phyloP scores from a whole-genome alignment of 2,888 invertebrate genomes.

The Lepidocyrtinus sp. region DNA sequence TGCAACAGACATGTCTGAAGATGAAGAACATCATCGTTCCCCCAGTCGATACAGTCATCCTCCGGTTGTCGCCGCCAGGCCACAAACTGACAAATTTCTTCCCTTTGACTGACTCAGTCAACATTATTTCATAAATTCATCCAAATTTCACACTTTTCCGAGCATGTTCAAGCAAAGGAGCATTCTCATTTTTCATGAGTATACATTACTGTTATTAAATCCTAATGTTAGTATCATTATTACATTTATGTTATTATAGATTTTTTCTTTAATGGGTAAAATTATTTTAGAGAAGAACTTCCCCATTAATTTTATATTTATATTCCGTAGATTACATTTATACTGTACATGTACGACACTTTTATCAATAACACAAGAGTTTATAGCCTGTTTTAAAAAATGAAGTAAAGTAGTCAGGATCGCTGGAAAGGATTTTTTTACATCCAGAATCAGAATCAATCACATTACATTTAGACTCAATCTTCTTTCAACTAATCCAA shows the following conservation, averaged over 20 bases:
- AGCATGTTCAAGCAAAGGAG: neutral
- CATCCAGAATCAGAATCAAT: neutral
- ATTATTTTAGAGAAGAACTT: conserved; percentile 10
- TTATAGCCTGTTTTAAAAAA: conserved; percentile 48
- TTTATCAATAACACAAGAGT: conserved; percentile 25
- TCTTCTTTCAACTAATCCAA: too few relatives aligned
- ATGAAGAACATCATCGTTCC: conserved; percentile 55
- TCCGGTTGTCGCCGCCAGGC: conserved; percentile 53
- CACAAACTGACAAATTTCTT: conserved; percentile 64
- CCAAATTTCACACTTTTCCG: conserved; percentile 13
- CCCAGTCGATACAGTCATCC: conserved; percentile 64
- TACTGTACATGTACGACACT: conserved; percentile 5
- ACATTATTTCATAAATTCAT: conserved; percentile 1
- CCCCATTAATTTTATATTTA: neutral
- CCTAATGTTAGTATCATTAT: conserved; percentile 2
- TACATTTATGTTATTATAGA: conserved; percentile 14
- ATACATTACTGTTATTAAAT: conserved; percentile 33
- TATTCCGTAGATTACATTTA: conserved; percentile 1
- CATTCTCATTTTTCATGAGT: conserved; percentile 40
- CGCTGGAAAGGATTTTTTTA: conserved; percentile 50
- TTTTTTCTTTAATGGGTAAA: neutral
- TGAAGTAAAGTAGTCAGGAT: conserved; percentile 55
- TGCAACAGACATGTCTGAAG: conserved; percentile 64
- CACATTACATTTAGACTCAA: too few relatives aligned
- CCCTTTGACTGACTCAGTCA: conserved; percentile 63